phyloP scores from a whole-genome alignment of 2,888 invertebrate species.

The Drosophila longiperda region DNA sequence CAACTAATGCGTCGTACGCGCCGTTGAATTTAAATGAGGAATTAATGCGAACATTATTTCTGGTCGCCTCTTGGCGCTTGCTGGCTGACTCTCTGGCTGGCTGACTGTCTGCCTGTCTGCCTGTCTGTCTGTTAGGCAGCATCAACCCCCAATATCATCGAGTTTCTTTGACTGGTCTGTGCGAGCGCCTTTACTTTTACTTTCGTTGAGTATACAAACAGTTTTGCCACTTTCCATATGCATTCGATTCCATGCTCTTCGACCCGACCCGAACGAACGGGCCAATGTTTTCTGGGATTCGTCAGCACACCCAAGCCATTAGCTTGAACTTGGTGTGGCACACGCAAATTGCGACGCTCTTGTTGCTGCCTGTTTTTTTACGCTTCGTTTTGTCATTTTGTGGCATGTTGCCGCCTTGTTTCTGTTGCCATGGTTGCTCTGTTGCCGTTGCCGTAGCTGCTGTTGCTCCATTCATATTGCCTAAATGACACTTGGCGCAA shows the following conservation, averaged over 20 bases:
- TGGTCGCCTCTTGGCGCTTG: constrained; percentile 22
- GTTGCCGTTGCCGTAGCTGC: neutral
- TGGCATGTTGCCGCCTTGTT: constrained; percentile 70
- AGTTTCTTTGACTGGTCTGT: constrained; percentile 22
- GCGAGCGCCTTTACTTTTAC: constrained; percentile 33
- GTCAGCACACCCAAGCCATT: constrained; percentile 55
- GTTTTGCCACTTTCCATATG: constrained; percentile 61
- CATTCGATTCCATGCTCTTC: constrained; percentile 44
- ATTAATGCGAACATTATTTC: constrained; percentile 84
- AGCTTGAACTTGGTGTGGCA: constrained; percentile 68
- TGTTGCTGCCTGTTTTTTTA: constrained; percentile 45
- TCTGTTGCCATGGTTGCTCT: constrained; percentile 17
- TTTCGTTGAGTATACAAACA: constrained; percentile 70
- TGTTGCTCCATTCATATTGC: constrained; percentile 22
- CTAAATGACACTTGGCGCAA: constrained; percentile 63
- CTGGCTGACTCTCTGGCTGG: constrained; percentile 13
- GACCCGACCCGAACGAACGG: neutral
- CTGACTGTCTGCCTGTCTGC: neutral
- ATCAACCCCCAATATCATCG: constrained; percentile 32
- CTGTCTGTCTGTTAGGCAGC: constrained; percentile 1
- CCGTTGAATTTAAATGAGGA: constrained; percentile 85
- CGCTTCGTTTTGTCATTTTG: constrained; percentile 64
- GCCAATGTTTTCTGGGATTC: constrained; percentile 17
- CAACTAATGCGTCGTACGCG: constrained; percentile 84
- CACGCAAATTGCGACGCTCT: constrained; percentile 46